Conservation (phyloP, 2,888 invertebrate genomes). For the Orchesella flavescens region DNA sequence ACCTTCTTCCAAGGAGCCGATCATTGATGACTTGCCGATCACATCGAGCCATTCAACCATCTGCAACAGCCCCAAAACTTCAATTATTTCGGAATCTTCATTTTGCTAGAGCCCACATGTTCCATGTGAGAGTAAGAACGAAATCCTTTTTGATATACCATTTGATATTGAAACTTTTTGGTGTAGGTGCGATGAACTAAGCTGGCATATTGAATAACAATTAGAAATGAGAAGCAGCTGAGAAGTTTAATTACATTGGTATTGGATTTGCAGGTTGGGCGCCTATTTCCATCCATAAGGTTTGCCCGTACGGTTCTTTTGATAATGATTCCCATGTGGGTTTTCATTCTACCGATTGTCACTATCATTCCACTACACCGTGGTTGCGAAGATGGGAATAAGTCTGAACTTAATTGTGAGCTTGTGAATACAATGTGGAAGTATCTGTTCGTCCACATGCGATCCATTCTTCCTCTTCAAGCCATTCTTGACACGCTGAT, state of each 20-base stretch:
- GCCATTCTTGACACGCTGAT: constrained; percentile 72
- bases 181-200: no score
- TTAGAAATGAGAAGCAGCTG: no score
- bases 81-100: constrained; percentile 71
- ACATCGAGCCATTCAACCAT: constrained; percentile 58
- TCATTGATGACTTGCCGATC: constrained; percentile 69
- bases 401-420: constrained; percentile 69
- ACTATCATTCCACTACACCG: constrained; percentile 72
- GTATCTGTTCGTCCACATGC: constrained; percentile 71
- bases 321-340: constrained; percentile 72
- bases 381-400: constrained; percentile 67
- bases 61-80: constrained; percentile 60
- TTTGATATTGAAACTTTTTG: not conserved
- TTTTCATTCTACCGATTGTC: constrained; percentile 72
- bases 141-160: not conserved
- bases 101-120: constrained; percentile 70
- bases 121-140: constrained; percentile 67
- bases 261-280: constrained; percentile 65
- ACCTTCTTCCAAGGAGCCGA: constrained; percentile 66
- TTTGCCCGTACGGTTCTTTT: constrained; percentile 72
- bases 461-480: constrained; percentile 71
- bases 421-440: constrained; percentile 70
- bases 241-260: constrained; percentile 12
- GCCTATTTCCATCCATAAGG: constrained; percentile 71
- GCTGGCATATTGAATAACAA: no score